Evolutionary conservation across 2,888 invertebrate species (phyloP), one percentile per base, ranked within the genome.

Genomic region (Chymomyza amoena): DNA sequence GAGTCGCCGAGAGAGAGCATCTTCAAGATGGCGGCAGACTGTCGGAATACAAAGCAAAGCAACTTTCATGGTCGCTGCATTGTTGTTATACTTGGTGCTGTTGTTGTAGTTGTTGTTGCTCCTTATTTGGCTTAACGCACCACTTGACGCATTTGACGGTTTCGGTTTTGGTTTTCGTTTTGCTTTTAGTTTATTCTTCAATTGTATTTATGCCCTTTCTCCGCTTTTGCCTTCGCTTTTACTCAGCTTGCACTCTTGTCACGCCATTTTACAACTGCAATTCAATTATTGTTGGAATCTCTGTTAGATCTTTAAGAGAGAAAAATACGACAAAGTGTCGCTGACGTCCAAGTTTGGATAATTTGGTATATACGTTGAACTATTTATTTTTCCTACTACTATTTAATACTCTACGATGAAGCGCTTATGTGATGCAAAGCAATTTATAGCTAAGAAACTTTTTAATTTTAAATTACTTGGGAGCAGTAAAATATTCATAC

Each of bases 241-340:
- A n/a, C 32, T 39, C 5, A 64, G 54, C 60, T 51, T 59, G 66
- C 59, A 66, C 51, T 72, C 86, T 87, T 83, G 84, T 85, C 88
- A 85, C 84, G 84, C 81, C 88, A 84, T 20, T 45, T 61, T 20
- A 79, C 77, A 84, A 88, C 84, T 84, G 84, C 84, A 84, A 86
- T 84, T 88, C 86, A 84, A 84, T 84, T 84, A 86, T 88, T 84
- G 76, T 81, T 81, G 73, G 69, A 73, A 65, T 16, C 54, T 54
- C 54, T 57, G 39, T 32, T 10, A n/a, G 6, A 9, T 52, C 57
- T 32, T n/a, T 45, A 13, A 18, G 50, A 50, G 18, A 54, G 39
- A 6, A 36, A 56, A 15, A 64, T 45, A 45, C 39, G 39, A 45
- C 39, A 45, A 45, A 45, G 39, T 45, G 39, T 45, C 39, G 25